Percentiles rank a stretch among this genome's conserved stretches.
Conservation (phyloP, 2,888 invertebrate genomes). For the Tenthredo notha region DNA sequence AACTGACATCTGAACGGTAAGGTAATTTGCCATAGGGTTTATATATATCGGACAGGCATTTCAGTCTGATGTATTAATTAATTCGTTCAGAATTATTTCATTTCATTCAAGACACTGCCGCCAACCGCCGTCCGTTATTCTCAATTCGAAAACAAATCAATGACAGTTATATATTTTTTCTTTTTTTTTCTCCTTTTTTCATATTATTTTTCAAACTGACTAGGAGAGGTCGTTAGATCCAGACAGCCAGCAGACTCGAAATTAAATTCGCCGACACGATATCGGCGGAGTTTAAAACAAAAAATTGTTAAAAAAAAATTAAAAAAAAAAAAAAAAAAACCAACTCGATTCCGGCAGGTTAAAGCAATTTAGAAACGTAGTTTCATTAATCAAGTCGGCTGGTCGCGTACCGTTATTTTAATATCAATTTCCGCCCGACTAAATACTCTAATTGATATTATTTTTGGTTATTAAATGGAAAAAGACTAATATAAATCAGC, state of each 20-base stretch:
- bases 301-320: neutral
- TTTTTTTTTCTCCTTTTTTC: neutral
- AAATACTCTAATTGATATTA: slow-evolving; percentile 18
- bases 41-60: neutral
- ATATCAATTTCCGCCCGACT: slow-evolving; percentile 28
- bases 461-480: neutral
- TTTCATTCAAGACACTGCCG: neutral
- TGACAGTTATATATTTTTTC: neutral
- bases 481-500: neutral
- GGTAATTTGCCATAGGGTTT: neutral
- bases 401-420: neutral
- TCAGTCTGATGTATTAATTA: neutral
- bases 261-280: neutral
- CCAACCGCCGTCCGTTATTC: neutral
- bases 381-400: slow-evolving; percentile 24
- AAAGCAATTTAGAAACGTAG: neutral
- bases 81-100: neutral
- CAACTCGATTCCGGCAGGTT: neutral
- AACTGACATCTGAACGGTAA: slow-evolving; percentile 18
- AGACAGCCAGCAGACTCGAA: neutral
- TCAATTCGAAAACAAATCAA: neutral
- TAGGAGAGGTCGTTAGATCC: neutral
- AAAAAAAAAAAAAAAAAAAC: too few species aligned
- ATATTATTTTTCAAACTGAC: neutral
- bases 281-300: neutral